Evolutionary conservation across 2,888 invertebrate species (phyloP), one percentile per base, ranked within the genome.

Genomic region (Nomada hirtipes): DNA sequence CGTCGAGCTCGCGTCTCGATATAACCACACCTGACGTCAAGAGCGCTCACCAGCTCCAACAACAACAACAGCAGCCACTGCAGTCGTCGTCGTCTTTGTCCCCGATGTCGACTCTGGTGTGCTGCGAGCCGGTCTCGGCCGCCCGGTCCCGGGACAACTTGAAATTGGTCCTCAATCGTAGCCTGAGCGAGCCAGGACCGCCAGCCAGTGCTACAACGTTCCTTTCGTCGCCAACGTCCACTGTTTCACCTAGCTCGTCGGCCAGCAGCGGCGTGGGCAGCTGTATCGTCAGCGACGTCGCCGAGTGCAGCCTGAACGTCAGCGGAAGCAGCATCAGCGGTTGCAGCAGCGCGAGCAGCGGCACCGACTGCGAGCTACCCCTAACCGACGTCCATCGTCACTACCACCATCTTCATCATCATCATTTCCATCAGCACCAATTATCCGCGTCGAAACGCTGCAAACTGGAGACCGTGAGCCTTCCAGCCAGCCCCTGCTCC

Each of bases 121-220:
- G 94, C 92, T 94, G 95, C 92, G 95, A 95, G 92, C 92, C 94
- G 88, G 90, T 90, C 29, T 83, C 91, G 75, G 89, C 91, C 74
- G 94, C 93, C 83, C 94, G 94, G 86, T 93, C 95, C 89, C 94
- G 95, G 86, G 95, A 95, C 92, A 95, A 95, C 86, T 94, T 95
- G 86, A 95, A 95, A 90, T 94, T 95, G 86, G 94, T 95, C 86
- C 91, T 95, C 91, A 95, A 95, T 90, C 93, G 95, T 81, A 95
- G 95, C 89, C 93, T 95, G 86, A 95, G 95, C 91, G 95, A 95
- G 92, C 95, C 95, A 20, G 95, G 95, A 71, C 95, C 95, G 65
- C 91, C 93, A 73, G 90, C 92, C 71, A 90, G 82, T 47, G 64
- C 75, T 60, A 69, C 75, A 18, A 70, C 75, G 23, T 86, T 86